Evolutionary conservation across 1,140 invertebrate species (phyloP), one percentile per base, ranked within the genome.

Genomic region (Caerostris extrusa): DNA sequence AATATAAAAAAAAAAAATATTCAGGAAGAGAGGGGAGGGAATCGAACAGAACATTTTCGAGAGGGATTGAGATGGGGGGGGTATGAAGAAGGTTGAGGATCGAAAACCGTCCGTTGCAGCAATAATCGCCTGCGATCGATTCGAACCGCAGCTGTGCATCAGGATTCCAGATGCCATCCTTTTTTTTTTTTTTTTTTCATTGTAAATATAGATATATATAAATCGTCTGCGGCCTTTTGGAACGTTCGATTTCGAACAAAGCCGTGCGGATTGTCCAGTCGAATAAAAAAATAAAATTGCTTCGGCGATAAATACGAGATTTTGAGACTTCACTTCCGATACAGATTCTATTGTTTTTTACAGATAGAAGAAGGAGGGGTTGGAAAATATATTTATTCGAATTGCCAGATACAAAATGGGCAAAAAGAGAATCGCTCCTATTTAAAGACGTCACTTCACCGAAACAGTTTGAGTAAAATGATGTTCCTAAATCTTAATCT

Each of bases 251-350:
- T 50, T 50, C 57, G 85, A 50, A 61, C 85, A 50, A 34, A 8
- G 53, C n/a, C n/a, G 71, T 85, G 53, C 10, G 86, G 57, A 87
- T 61, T 64, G 86, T 64, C 86, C 60, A 61, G 53, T 88, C 19
- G 60, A 17, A 61, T 53, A 55, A 83, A 58, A 83, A 64, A 88
- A 17, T n/a, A 88, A 64, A 88, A 67, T 64, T 17, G 86, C 60
- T 88, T 88, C 60, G 86, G 86, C 61, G 86, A 88, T 88, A 88
- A 88, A 88, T 88, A 88, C 86, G 60, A 88, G 86, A 88, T 88
- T 88, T 88, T n/a, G 53, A 55, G 60, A n/a, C 60, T 67, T 88
- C 64, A 53, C 86, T 88, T 64, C 85, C 57, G 50, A 88, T 88
- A 88, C 14, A 67, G 58, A 88, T 88, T 88, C 61, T 88, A 64